phyloP scores from a whole-genome alignment of 2,888 invertebrate genomes.

The Adelphocoris suturalis region DNA sequence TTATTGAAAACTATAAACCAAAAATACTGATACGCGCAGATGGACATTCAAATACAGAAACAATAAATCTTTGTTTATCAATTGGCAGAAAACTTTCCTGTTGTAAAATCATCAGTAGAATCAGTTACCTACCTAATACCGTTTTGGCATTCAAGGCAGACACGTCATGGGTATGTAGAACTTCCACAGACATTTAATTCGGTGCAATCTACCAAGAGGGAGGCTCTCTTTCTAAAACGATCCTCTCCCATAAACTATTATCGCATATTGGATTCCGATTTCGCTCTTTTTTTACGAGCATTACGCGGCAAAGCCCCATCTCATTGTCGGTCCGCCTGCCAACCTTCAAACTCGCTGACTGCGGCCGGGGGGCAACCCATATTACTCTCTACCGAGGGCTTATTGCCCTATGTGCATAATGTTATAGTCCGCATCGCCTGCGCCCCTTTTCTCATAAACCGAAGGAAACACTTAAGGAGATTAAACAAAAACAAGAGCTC shows the following conservation, averaged over 20 bases:
- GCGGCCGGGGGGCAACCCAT: slow-evolving; percentile 17
- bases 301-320: not conserved
- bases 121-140: too few relatives aligned
- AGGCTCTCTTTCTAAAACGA: not conserved
- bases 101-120: too few relatives aligned
- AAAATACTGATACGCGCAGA: too few relatives aligned
- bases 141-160: too few relatives aligned
- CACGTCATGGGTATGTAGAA: too few relatives aligned
- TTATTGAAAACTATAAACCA: too few relatives aligned
- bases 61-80: too few relatives aligned
- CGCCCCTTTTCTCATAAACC: slow-evolving; percentile 46
- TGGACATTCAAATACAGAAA: too few relatives aligned
- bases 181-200: too few relatives aligned
- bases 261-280: slow-evolving; percentile 22
- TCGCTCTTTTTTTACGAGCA: not conserved
- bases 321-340: slow-evolving; percentile 42
- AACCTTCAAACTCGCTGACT: slow-evolving; percentile 49
- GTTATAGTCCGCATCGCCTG: slow-evolving; percentile 30
- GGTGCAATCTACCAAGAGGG: too few relatives aligned
- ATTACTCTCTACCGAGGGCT: slow-evolving; percentile 30
- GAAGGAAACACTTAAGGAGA: slow-evolving; percentile 60
- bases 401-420: slow-evolving; percentile 62
- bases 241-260: slow-evolving; percentile 23
- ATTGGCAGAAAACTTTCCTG: too few relatives aligned
- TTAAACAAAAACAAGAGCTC: slow-evolving; percentile 62